Evolutionary conservation across 2,888 invertebrate genomes (phyloP).

Genomic region (Drosophila austrosaltans): DNA sequence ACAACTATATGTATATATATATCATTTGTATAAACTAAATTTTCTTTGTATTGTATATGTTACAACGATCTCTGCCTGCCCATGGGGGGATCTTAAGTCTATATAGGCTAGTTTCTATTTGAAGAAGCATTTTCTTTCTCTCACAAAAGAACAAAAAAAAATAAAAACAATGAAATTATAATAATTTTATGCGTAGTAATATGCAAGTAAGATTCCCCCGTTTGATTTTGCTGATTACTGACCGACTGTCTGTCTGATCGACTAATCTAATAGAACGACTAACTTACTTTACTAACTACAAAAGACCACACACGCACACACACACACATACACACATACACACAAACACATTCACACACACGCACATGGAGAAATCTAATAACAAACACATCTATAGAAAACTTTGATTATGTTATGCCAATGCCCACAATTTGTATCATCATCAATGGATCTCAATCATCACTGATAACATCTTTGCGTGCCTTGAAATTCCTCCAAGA

Average conservation of each 20-base stretch:
- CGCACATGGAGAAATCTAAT: conserved; percentile 26
- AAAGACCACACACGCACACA: conserved; percentile 28
- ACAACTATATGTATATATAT: conserved; percentile 41
- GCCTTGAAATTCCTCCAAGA: conserved; percentile 87
- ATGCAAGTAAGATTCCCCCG: conserved; percentile 11
- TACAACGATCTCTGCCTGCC: conserved; percentile 63
- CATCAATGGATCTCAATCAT: conserved; percentile 74
- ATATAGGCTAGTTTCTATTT: conserved; percentile 64
- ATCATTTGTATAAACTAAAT: conserved; percentile 57
- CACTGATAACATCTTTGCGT: conserved; percentile 83
- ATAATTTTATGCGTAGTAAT: background rate
- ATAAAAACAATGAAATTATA: background rate
- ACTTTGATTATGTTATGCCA: conserved; percentile 42
- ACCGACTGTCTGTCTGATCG: conserved; percentile 7
- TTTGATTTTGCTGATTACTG: conserved; percentile 15
- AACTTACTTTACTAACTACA: conserved; percentile 59
- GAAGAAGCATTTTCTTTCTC: conserved; percentile 17
- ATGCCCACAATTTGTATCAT: conserved; percentile 59
- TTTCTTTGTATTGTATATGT: conserved; percentile 70
- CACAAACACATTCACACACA: conserved; percentile 40
- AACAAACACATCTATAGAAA: conserved; percentile 37
- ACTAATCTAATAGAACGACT: conserved; percentile 6
- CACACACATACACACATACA: background rate
- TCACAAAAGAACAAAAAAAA: background rate
- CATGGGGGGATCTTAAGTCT: conserved; percentile 62